Base-by-base conservation (phyloP, 2,113 vertebrate species). In the Calyptomena viridis region DNA sequence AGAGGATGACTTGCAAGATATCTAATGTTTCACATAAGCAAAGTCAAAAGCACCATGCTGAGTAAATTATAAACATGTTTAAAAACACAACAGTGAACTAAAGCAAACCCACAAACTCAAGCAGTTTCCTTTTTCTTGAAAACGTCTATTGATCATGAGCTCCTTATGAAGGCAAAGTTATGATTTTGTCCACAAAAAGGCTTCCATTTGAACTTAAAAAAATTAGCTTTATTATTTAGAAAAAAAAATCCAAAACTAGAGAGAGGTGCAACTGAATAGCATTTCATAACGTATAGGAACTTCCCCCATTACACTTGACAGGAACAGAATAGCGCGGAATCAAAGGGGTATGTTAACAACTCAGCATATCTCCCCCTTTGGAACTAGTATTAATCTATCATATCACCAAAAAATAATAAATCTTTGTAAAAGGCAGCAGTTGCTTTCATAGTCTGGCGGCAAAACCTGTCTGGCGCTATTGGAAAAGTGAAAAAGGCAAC, bases 391-490 rank as follows among this genome's bases (percentile, higher is more conserved):
- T 94, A 96, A 82, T 77, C 72, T 90, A 89, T 81, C 76, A 63
- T 74, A 95, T 95, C 75, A 62, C 62, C 75, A 74, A 93, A 94
- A 96, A 89, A 77, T 56, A 93, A 96, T 92, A 96, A 93, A 95
- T 95, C 93, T 95, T 93, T 96, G 46, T 92, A 92, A 90, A 79
- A 92, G 89, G 71, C 91, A 96, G 81, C 63, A 69, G 64, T 92
- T 91, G 78, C 69, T 95, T 95, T 95, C 94, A 59, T 67, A 92
- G 75, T 94, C 80, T 25, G 30, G 58, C 33, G 11, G 77, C 62
- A 92, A 94, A 84, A 24, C 27, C 76, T 8, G 25, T 82, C 94
- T 96, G 87, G 62, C 59, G 89, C 46, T 53, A 55, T 14, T 76
- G 62, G 44, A 89, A 87, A 94, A 95, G 63, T 64, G 47, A 87